Conservation (phyloP, 2,888 invertebrate species). For the Troglohyphantes excavatus region DNA sequence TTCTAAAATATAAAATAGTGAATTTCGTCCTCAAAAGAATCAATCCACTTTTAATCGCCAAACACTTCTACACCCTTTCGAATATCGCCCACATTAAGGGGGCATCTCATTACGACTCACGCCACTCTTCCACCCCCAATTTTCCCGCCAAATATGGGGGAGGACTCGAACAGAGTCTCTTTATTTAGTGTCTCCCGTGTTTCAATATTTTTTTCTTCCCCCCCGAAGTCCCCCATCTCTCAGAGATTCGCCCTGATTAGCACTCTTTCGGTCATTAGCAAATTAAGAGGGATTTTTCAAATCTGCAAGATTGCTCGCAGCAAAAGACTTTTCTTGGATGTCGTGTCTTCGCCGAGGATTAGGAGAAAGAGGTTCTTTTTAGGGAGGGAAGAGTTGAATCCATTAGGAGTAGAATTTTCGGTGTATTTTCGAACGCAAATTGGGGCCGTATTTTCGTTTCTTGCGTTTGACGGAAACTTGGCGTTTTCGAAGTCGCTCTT, state of each 20-base stretch:
- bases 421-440: too few relatives aligned
- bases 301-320: slow-evolving; percentile 13
- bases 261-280: slow-evolving; percentile 77
- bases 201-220: slow-evolving; percentile 13
- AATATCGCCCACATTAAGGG: too few relatives aligned
- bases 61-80: too few relatives aligned
- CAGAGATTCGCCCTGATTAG: slow-evolving; percentile 66
- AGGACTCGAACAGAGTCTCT: slow-evolving; percentile 34
- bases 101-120: slow-evolving; percentile 47
- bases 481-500: too few relatives aligned
- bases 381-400: too few relatives aligned
- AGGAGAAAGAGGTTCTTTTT: slow-evolving; percentile 52
- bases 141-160: slow-evolving; percentile 46
- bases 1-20: too few relatives aligned
- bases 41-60: too few relatives aligned
- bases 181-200: slow-evolving; percentile 52
- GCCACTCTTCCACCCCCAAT: slow-evolving; percentile 13
- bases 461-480: too few relatives aligned
- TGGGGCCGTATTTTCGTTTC: too few relatives aligned
- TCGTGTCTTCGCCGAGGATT: slow-evolving; percentile 66
- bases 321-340: slow-evolving; percentile 30
- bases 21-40: too few relatives aligned
- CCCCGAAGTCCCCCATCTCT: neutral
- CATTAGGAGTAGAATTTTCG: too few relatives aligned
- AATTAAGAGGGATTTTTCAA: slow-evolving; percentile 74